Evolutionary conservation across 2,113 vertebrate genomes (phyloP).

Genomic region (Archocentrus centrarchus): DNA sequence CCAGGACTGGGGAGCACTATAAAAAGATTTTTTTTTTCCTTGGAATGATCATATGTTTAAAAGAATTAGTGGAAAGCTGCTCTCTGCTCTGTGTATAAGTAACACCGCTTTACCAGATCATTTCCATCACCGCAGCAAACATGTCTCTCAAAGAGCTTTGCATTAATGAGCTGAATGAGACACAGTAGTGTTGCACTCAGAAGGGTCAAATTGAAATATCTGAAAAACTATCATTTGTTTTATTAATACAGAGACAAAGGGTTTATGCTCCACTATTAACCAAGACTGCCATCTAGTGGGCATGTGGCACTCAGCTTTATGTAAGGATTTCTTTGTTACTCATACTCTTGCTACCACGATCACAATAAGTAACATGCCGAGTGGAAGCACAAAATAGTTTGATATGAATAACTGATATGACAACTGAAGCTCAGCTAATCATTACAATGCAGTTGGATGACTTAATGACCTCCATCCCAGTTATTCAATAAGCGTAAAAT

Average conservation of each 20-base stretch:
- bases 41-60: not conserved
- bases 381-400: not conserved
- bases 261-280: not conserved
- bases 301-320: not conserved
- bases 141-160: not conserved
- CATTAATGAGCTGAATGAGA: not conserved
- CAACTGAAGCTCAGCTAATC: not conserved
- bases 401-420: not conserved
- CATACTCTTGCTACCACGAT: not conserved
- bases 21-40: not conserved
- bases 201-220: rapidly evolving
- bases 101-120: not conserved
- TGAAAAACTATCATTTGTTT: not conserved
- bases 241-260: constrained; percentile 32
- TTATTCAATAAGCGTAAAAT: too few species aligned
- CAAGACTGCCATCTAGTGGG: constrained; percentile 51
- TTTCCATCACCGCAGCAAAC: not conserved
- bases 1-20: not conserved
- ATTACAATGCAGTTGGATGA: not conserved
- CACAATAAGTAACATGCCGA: not conserved
- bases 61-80: not conserved
- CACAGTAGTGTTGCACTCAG: not conserved
- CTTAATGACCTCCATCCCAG: not conserved
- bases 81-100: not conserved
- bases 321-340: too few species aligned